A percentile compares a stretch with the other conserved stretches of the same genome.
Conservation (phyloP, 1,140 invertebrate species). For the Psix sp. region DNA sequence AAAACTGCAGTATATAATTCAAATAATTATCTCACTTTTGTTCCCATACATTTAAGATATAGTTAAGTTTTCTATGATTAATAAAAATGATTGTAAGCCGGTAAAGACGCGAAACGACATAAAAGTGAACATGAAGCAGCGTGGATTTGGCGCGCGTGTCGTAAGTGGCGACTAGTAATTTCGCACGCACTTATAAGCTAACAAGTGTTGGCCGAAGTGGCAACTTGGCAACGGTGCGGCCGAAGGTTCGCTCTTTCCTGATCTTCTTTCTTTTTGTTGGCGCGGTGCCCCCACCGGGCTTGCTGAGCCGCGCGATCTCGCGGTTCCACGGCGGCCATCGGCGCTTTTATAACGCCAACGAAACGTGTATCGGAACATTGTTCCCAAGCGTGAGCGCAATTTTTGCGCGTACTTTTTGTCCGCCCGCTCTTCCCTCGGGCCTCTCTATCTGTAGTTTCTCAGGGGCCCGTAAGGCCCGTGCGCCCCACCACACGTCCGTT, state of each 20-base stretch:
- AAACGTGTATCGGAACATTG: no score
- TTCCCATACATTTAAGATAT: no score
- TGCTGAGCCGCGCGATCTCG: no score
- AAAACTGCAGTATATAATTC: no score
- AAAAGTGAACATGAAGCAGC: constrained; percentile 1
- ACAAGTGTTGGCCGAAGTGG: constrained; percentile 30
- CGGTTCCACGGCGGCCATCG: no score
- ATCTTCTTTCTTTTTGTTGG: constrained; percentile 45
- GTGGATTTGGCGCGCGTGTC: constrained; percentile 30
- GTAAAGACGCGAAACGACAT: no score
- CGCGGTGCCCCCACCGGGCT: no score
- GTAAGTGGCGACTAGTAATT: constrained; percentile 39
- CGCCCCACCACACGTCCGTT: constrained; percentile 38
- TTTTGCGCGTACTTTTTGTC: constrained; percentile 24
- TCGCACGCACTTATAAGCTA: constrained; percentile 41
- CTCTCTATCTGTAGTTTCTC: constrained; percentile 50
- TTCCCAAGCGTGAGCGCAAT: no score
- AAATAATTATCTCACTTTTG: no score
- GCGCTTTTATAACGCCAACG: constrained; percentile 11
- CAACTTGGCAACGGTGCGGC: constrained; percentile 73
- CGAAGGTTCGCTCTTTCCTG: constrained; percentile 40
- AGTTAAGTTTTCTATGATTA: no score
- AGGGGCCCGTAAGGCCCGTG: constrained; percentile 9
- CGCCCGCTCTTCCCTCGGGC: constrained; percentile 17
- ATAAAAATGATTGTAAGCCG: no score